These are phyloP conservation scores for Drosophila yooni DNA, from an alignment of 2,888 invertebrate genomes.

Conservation along the genomic window DNA sequence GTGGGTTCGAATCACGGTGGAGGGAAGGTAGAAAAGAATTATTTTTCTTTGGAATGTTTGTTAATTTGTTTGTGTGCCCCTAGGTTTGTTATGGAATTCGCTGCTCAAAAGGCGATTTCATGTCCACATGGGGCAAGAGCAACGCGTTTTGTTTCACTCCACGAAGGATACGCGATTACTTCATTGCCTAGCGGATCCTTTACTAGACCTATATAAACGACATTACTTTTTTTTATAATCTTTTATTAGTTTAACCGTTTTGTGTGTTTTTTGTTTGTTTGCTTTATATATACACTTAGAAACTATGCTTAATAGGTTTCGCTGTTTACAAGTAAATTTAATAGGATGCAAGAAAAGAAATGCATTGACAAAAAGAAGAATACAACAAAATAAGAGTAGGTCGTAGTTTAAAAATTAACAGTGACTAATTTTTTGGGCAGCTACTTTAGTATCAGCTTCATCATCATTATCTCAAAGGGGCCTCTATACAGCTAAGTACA, in stretches of 20 bases:
- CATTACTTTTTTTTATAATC: neutral
- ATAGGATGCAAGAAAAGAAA: constrained; percentile 57
- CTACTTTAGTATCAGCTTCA: neutral
- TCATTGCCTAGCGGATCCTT: constrained; percentile 3
- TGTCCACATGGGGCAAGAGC: neutral
- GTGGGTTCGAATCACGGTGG: neutral
- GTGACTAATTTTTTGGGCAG: constrained; percentile 38
- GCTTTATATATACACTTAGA: constrained; percentile 60
- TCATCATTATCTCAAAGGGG: constrained; percentile 5
- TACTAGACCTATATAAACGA: constrained; percentile 2
- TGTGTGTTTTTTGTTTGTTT: constrained; percentile 8
- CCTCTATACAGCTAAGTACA: constrained; percentile 45
- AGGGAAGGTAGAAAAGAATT: neutral
- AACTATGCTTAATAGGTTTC: constrained; percentile 49
- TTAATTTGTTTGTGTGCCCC: neutral
- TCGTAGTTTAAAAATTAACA: constrained; percentile 27
- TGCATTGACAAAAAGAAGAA: constrained; percentile 59
- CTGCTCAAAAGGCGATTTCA: constrained; percentile 15
- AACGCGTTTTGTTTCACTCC: neutral
- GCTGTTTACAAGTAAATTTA: constrained; percentile 57
- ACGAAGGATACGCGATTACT: neutral
- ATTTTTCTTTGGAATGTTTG: neutral
- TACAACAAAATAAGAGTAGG: constrained; percentile 44
- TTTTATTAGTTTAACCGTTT: constrained; percentile 24
- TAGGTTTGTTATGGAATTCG: constrained; percentile 6